Evolutionary conservation across 2,797 vertebrate species (phyloP).

Genomic region (Muscicapa striata): DNA sequence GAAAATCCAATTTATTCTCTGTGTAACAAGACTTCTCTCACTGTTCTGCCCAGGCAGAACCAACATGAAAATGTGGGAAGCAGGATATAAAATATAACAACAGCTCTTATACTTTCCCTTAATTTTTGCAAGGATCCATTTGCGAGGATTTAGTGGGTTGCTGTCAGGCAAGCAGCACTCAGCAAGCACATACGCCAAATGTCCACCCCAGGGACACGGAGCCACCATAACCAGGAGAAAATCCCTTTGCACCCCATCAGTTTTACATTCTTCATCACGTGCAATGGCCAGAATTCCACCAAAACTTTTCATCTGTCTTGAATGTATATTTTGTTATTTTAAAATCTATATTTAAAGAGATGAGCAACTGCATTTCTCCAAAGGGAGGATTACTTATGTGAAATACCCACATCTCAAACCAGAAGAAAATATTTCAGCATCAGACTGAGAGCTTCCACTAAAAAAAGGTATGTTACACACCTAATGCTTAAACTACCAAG

Average conservation of each 20-base stretch:
- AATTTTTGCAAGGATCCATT: not conserved
- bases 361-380: not conserved
- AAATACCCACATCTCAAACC: not conserved
- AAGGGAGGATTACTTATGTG: not conserved
- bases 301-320: not conserved
- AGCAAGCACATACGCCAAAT: not conserved
- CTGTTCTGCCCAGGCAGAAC: not conserved
- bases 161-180: not conserved
- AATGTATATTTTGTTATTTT: not conserved
- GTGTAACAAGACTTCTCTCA: not conserved
- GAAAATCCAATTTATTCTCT: not conserved
- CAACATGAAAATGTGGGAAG: not conserved
- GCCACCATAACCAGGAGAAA: not conserved
- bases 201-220: accelerated
- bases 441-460: not conserved
- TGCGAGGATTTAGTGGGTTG: not conserved
- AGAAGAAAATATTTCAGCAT: not conserved
- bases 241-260: not conserved
- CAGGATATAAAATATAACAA: not conserved
- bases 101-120: not conserved
- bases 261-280: not conserved
- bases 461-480: not conserved
- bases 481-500: not conserved
- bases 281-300: not conserved
- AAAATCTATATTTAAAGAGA: not conserved